Conservation (phyloP, 1,140 invertebrate genomes). For the Drosophila aff. region DNA sequence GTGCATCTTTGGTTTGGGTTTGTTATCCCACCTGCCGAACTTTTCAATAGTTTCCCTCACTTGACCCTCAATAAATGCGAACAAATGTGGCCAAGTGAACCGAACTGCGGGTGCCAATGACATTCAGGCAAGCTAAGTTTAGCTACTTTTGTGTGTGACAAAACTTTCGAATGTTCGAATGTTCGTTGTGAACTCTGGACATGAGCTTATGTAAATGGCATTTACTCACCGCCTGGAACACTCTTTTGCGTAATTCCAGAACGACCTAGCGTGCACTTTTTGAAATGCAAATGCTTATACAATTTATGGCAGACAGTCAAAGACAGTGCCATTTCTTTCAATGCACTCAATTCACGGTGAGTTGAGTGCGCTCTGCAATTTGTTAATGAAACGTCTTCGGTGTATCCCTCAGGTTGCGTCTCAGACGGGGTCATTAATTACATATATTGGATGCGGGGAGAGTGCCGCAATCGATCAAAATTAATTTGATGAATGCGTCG, state of each 20-base stretch:
- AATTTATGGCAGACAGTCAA: slow-evolving; percentile 42
- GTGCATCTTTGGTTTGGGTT: not conserved
- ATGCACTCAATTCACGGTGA: slow-evolving; percentile 28
- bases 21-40: slow-evolving; percentile 34
- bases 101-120: slow-evolving; percentile 41
- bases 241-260: slow-evolving; percentile 38
- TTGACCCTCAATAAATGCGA: slow-evolving; percentile 24
- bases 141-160: slow-evolving; percentile 52
- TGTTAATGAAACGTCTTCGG: slow-evolving; percentile 46
- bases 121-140: slow-evolving; percentile 45
- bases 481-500: slow-evolving; percentile 51
- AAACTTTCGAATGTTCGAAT: slow-evolving; percentile 36
- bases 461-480: slow-evolving; percentile 45
- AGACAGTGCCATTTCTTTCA: slow-evolving; percentile 37
- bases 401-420: not conserved
- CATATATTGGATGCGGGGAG: slow-evolving; percentile 25
- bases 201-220: slow-evolving; percentile 45
- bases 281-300: slow-evolving; percentile 41
- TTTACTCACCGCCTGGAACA: slow-evolving; percentile 2
- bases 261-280: slow-evolving; percentile 42
- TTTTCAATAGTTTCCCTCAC: not conserved
- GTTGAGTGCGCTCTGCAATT: slow-evolving; percentile 33
- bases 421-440: slow-evolving; percentile 41
- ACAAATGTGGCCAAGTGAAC: slow-evolving; percentile 43
- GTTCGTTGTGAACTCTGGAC: not conserved